Base-by-base conservation (phyloP, 1,140 invertebrate species). In the Caenorhabditis inopinata region DNA sequence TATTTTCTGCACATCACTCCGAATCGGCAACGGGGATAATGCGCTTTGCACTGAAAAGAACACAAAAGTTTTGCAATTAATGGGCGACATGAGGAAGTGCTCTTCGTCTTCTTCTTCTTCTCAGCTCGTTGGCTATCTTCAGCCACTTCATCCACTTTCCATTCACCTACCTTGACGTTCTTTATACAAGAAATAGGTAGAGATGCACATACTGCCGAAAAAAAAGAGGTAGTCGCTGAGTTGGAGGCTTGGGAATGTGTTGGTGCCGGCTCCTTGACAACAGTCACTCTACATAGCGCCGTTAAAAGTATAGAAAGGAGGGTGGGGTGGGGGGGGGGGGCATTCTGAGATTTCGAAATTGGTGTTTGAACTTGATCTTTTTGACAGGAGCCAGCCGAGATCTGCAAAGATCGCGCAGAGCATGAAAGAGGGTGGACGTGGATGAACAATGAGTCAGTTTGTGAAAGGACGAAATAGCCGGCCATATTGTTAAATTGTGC, bases 351-450 rank as follows among this genome's bases (percentile, higher is more conserved):
- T 68, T 68, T 68, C 58, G 58, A 68, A 68, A 68, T 68, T 68
- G 58, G 11, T 68, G 58, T 68, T 68, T 68, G 58, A 68, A 38
- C 58, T 68, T 68, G 58, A 68, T 68, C 58, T 68, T 68, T 68
- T 68, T 68, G 58, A 68, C 58, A 68, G 58, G 32, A 38, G n/a
- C n/a, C 32, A 11, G 27, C 7, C 14, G 38, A 42, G 14, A 42
- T 5, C 6, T 7, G 18, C n/a, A 23, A 38, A 68, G 58, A 38
- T 21, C 58, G 58, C 58, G 58, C 58, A 68, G 32, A 68, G 58
- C 58, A 68, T 68, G 58, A 38, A 11, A 18, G 32, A 38, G 58
- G 29, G 58, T 68, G 58, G 58, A 38, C 38, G 58, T 68, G 58
- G 32, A n/a, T n/a, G n/a, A n/a, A 68, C 58, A 68, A 68, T 68